phyloP scores from a whole-genome alignment of 1,140 invertebrate species.

The Aporrectodea caliginosa region DNA sequence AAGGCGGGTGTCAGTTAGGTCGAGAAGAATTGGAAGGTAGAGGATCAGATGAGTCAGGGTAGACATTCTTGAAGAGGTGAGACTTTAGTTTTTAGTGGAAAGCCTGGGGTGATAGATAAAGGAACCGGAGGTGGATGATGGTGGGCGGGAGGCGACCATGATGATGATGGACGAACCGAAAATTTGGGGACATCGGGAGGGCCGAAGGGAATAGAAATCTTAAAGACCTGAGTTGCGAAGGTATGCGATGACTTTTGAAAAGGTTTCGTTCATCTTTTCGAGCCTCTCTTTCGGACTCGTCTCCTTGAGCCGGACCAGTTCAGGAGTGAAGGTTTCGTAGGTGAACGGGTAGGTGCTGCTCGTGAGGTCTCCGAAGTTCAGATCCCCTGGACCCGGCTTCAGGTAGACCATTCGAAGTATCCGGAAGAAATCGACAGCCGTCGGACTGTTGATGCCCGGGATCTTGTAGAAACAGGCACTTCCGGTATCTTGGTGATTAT shows the following conservation, averaged over 20 bases:
- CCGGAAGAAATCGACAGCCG: conserved; percentile 24
- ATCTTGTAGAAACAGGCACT: conserved; percentile 19
- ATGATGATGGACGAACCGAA: no score
- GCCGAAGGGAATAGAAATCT: no score
- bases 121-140: no score
- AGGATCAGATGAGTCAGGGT: no score
- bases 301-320: neutral
- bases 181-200: no score
- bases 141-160: no score
- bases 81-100: no score
- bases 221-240: conserved; percentile 11
- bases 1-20: no score
- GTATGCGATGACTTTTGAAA: neutral
- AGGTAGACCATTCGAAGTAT: conserved; percentile 24
- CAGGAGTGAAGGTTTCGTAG: conserved; percentile 29
- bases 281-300: neutral
- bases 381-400: neutral
- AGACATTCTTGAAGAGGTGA: no score
- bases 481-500: conserved; percentile 22
- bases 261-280: conserved; percentile 7
- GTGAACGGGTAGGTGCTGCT: conserved; percentile 1
- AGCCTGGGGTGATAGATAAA: no score
- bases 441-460: conserved; percentile 17
- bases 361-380: neutral
- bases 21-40: no score